Evolutionary conservation across 1,140 invertebrate species (phyloP).

Genomic region (Drosophila orosa): DNA sequence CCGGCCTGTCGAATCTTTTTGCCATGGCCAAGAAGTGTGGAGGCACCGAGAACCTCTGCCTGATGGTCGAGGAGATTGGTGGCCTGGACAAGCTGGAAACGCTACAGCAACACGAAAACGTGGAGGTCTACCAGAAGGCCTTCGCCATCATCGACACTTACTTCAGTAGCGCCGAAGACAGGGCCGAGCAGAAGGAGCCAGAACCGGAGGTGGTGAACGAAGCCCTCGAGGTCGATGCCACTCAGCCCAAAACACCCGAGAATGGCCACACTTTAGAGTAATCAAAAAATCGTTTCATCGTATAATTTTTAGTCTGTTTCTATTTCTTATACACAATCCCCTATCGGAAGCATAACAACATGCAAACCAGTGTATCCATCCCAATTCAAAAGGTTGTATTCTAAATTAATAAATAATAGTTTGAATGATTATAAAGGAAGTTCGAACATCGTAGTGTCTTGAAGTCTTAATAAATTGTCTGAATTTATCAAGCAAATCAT

Average conservation of each 20-base stretch:
- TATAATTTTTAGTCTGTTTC: conserved; percentile 47
- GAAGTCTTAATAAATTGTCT: too few relatives aligned
- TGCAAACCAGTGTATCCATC: conserved; percentile 13
- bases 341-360: conserved; percentile 44
- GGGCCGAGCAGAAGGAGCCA: conserved; percentile 80
- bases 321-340: conserved; percentile 44
- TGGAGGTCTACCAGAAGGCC: conserved; percentile 95
- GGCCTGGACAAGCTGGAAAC: conserved; percentile 97
- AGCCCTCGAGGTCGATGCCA: conserved; percentile 74
- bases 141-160: conserved; percentile 92
- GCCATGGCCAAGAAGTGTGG: conserved; percentile 88
- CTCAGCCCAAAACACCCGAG: conserved; percentile 72
- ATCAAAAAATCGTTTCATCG: conserved; percentile 7
- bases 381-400: conserved; percentile 21
- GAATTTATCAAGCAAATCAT: too few relatives aligned
- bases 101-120: conserved; percentile 97
- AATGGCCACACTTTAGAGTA: conserved; percentile 76
- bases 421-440: conserved; percentile 35
- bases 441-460: too few relatives aligned
- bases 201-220: conserved; percentile 81
- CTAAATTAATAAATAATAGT: conserved; percentile 44
- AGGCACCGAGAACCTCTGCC: conserved; percentile 90
- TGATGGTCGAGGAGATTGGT: conserved; percentile 94
- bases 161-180: conserved; percentile 87
- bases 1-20: conserved; percentile 88